phyloP scores from a whole-genome alignment of 2,797 vertebrate genomes.

The Distichodus sexfasciatus region DNA sequence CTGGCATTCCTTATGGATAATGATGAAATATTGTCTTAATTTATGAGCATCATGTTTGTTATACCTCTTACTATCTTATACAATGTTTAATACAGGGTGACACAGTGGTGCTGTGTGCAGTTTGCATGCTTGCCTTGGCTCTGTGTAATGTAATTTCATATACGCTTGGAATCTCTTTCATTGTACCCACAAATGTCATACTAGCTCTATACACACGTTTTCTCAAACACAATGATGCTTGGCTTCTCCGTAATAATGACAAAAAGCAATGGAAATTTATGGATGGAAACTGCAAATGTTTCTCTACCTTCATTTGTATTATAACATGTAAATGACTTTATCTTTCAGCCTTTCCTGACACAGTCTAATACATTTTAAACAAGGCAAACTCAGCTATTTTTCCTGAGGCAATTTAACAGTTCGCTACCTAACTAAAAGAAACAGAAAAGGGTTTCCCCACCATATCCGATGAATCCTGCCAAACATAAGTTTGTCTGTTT shows the following conservation, averaged over 20 bases:
- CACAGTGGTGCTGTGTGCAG: too few species aligned
- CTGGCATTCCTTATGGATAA: too few species aligned
- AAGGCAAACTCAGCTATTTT: slow-evolving; percentile 15
- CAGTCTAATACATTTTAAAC: slow-evolving; percentile 24
- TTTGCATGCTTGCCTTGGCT: too few species aligned
- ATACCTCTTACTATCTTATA: too few species aligned
- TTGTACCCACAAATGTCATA: too few species aligned
- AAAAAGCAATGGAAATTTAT: background rate
- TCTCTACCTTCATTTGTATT: slow-evolving; percentile 13
- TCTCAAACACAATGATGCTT: background rate
- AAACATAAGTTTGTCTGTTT: background rate
- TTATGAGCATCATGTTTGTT: too few species aligned
- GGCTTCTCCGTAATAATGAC: too few species aligned
- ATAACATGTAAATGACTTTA: slow-evolving; percentile 17
- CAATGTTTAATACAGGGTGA: too few species aligned
- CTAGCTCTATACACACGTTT: too few species aligned
- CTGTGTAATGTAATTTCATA: too few species aligned
- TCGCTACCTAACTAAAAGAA: slow-evolving; percentile 20
- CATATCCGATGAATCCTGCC: background rate
- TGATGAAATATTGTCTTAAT: too few species aligned
- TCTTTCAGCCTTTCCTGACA: slow-evolving; percentile 4
- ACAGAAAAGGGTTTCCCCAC: background rate
- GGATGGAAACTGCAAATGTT: background rate
- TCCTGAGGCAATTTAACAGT: slow-evolving; percentile 23
- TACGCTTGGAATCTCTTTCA: too few species aligned